phyloP scores from a whole-genome alignment of 53 echinoderm and acorn worm genomes.

The Crossaster papposus region DNA sequence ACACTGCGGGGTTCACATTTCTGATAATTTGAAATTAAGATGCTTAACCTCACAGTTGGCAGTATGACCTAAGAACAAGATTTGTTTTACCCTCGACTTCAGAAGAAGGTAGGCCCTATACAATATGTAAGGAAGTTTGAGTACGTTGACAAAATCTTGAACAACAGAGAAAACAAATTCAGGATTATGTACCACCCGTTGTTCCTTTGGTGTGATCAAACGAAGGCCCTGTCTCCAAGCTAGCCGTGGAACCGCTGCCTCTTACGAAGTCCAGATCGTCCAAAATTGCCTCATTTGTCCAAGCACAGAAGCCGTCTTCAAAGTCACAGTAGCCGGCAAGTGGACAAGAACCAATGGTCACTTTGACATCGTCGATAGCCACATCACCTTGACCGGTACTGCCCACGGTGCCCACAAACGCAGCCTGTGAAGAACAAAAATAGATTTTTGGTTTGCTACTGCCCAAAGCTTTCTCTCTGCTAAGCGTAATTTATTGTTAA shows the following conservation, averaged over 20 bases:
- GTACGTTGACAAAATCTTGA: not conserved
- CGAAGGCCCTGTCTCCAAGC: slow-evolving; percentile 74
- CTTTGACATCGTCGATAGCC: slow-evolving; percentile 82
- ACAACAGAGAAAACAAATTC: not conserved
- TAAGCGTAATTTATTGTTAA: too few species aligned
- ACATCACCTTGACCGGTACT: slow-evolving; percentile 63
- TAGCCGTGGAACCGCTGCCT: slow-evolving; percentile 68
- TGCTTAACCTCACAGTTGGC: too few species aligned
- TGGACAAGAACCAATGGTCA: slow-evolving; percentile 69
- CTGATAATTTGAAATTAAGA: too few species aligned
- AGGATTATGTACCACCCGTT: slow-evolving; percentile 52
- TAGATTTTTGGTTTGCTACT: too few species aligned
- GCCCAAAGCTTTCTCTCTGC: too few species aligned
- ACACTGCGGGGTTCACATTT: too few species aligned
- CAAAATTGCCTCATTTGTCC: slow-evolving; percentile 71
- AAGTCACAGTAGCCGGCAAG: slow-evolving; percentile 91
- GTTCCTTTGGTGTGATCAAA: slow-evolving; percentile 89
- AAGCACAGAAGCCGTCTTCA: slow-evolving; percentile 81
- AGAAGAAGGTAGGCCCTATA: too few species aligned
- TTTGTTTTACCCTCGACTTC: too few species aligned
- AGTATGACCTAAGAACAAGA: too few species aligned
- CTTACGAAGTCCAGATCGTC: slow-evolving; percentile 81
- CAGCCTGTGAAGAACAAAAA: slow-evolving; percentile 35
- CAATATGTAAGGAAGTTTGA: too few species aligned
- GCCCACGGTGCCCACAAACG: slow-evolving; percentile 78